phyloP scores from a whole-genome alignment of 1,140 invertebrate species.

The Trichoplusia ni region DNA sequence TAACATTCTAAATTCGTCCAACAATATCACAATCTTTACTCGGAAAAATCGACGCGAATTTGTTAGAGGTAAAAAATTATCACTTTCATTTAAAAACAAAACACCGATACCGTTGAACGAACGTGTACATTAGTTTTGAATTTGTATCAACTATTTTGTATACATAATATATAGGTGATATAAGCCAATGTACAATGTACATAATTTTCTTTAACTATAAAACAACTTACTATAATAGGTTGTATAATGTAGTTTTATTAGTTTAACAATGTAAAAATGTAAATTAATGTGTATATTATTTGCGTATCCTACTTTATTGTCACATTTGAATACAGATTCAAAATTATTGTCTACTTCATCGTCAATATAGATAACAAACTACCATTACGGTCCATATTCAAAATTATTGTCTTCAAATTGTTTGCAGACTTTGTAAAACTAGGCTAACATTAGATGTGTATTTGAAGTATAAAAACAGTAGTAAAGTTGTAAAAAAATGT shows the following conservation, averaged over 20 bases:
- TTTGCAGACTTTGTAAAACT: too few relatives aligned
- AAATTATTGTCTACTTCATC: constrained; percentile 20
- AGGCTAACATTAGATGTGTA: too few relatives aligned
- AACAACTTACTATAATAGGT: constrained; percentile 20
- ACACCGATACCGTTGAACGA: constrained; percentile 15
- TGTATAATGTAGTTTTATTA: background rate
- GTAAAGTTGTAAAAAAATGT: too few relatives aligned
- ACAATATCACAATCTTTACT: constrained; percentile 32
- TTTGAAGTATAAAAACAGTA: too few relatives aligned
- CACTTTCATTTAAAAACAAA: background rate
- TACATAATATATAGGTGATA: background rate
- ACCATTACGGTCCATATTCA: too few relatives aligned
- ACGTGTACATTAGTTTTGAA: constrained; percentile 21
- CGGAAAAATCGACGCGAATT: constrained; percentile 17
- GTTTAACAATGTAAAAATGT: constrained; percentile 9
- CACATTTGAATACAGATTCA: constrained; percentile 23
- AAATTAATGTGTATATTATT: constrained; percentile 13
- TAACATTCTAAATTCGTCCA: constrained; percentile 24
- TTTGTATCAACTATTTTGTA: background rate
- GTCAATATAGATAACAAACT: background rate
- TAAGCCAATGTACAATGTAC: constrained; percentile 1
- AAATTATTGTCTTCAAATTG: too few relatives aligned
- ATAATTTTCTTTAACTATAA: constrained; percentile 5
- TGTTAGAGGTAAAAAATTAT: background rate
- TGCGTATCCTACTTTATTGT: constrained; percentile 25